Evolutionary conservation across 2,888 invertebrate species (phyloP).

Genomic region (Leptopilina syphax): DNA sequence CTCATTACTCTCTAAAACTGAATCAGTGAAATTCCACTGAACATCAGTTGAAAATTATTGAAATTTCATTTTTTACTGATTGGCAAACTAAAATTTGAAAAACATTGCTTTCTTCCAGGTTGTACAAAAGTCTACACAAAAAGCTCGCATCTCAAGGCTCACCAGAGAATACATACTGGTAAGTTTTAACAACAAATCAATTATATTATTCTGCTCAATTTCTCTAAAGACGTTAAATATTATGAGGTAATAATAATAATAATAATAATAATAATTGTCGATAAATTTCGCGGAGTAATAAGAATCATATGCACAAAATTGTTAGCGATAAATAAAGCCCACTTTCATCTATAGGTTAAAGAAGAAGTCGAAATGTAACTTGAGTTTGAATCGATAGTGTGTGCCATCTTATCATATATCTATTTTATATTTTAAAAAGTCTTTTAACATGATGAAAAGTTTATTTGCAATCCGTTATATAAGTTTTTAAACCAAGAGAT

Average conservation of each 20-base stretch:
- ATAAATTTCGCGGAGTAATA: too few relatives aligned
- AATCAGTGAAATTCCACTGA: too few relatives aligned
- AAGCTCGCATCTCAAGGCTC: constrained; percentile 98
- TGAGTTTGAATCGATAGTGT: constrained; percentile 9
- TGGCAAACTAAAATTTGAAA: not conserved
- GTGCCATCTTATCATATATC: not conserved
- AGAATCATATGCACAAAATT: too few relatives aligned
- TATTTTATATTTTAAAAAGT: constrained; percentile 1
- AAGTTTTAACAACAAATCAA: constrained; percentile 57
- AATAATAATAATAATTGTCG: not conserved
- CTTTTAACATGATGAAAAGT: not conserved
- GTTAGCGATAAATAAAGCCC: too few relatives aligned
- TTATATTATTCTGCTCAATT: too few relatives aligned
- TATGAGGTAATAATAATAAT: not conserved
- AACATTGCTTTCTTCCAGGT: constrained; percentile 81
- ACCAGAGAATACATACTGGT: constrained; percentile 99
- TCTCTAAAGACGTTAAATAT: too few relatives aligned
- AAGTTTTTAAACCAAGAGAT: constrained; percentile 8
- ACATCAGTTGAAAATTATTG: too few relatives aligned
- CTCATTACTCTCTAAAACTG: not conserved
- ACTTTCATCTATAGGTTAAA: not conserved
- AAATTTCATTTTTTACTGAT: too few relatives aligned
- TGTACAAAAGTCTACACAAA: constrained; percentile 98
- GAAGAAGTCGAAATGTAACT: not conserved
- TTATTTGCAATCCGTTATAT: not conserved